These are phyloP conservation scores for Acanthurus leucopareius DNA, from an alignment of 2,797 vertebrate species.

Conservation along the genomic window DNA sequence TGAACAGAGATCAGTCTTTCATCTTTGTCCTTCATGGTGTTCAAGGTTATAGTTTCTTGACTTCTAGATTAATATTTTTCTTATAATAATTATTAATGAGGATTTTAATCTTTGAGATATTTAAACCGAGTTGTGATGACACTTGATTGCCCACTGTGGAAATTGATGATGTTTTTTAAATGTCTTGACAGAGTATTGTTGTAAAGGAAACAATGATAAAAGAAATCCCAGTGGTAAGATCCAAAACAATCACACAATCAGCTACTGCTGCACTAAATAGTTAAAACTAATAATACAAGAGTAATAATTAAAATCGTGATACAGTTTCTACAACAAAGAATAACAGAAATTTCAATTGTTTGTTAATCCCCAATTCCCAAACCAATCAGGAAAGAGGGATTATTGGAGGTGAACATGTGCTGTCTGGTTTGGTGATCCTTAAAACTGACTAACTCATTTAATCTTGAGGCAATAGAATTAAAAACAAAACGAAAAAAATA, in stretches of 20 bases:
- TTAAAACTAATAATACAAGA: not conserved
- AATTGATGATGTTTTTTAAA: constrained; percentile 13
- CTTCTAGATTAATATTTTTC: not conserved
- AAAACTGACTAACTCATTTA: not conserved
- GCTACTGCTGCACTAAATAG: not conserved
- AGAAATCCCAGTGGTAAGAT: not conserved
- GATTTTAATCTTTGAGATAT: not conserved
- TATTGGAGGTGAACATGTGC: not conserved
- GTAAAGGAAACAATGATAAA: not conserved
- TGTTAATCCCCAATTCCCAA: not conserved
- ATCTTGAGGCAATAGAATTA: too few relatives aligned
- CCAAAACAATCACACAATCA: too few relatives aligned
- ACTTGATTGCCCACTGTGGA: too few relatives aligned
- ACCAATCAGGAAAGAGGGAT: not conserved
- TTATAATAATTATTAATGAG: constrained; percentile 3
- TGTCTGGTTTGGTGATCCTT: not conserved
- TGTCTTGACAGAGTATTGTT: not conserved
- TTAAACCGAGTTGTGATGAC: not conserved
- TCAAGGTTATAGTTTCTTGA: not conserved
- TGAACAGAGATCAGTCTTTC: constrained; percentile 7
- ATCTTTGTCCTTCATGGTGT: constrained; percentile 10
- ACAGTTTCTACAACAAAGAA: not conserved
- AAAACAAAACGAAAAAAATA: too few relatives aligned
- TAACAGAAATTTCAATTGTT: too few relatives aligned
- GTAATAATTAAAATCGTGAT: not conserved